Conservation (phyloP, 2,113 vertebrate genomes). For the Osmerus mordax region DNA sequence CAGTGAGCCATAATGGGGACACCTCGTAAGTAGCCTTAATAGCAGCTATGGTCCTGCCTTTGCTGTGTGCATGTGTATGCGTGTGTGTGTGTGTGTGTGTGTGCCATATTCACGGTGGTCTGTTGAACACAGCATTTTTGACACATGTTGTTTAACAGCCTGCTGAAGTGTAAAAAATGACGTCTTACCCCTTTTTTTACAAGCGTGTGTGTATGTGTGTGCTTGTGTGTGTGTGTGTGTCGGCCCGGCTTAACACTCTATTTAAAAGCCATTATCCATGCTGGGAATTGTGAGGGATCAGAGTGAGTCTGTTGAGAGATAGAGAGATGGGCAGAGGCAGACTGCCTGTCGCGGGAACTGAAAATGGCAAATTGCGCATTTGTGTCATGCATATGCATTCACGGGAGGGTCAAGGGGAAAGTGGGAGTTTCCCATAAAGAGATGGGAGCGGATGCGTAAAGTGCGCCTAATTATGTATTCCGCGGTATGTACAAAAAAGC, state of each 20-base stretch:
- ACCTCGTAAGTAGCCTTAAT: not conserved
- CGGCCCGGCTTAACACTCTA: slow-evolving; percentile 43
- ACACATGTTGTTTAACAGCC: slow-evolving; percentile 55
- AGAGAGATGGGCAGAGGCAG: too few relatives aligned
- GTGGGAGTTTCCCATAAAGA: too few relatives aligned
- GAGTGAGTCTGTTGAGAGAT: slow-evolving; percentile 29
- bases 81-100: not conserved
- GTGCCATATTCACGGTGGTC: slow-evolving; percentile 50
- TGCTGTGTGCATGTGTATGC: not conserved
- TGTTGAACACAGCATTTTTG: slow-evolving; percentile 54
- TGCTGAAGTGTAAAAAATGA: slow-evolving; percentile 55
- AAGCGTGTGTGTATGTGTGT: slow-evolving; percentile 40
- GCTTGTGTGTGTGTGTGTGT: slow-evolving; percentile 34
- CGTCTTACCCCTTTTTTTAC: slow-evolving; percentile 32
- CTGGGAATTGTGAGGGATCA: slow-evolving; percentile 38
- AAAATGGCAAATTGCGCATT: too few relatives aligned
- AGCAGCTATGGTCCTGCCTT: too few relatives aligned
- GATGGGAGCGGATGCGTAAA: too few relatives aligned
- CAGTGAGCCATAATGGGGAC: slow-evolving; percentile 30
- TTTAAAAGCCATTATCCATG: slow-evolving; percentile 47
- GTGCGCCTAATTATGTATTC: too few relatives aligned
- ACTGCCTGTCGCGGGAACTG: too few relatives aligned
- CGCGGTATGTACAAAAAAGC: too few relatives aligned
- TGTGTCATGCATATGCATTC: too few relatives aligned
- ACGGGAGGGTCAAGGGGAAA: too few relatives aligned